Evolutionary conservation across 1,140 invertebrate genomes (phyloP).

Genomic region (Neelides sp.): DNA sequence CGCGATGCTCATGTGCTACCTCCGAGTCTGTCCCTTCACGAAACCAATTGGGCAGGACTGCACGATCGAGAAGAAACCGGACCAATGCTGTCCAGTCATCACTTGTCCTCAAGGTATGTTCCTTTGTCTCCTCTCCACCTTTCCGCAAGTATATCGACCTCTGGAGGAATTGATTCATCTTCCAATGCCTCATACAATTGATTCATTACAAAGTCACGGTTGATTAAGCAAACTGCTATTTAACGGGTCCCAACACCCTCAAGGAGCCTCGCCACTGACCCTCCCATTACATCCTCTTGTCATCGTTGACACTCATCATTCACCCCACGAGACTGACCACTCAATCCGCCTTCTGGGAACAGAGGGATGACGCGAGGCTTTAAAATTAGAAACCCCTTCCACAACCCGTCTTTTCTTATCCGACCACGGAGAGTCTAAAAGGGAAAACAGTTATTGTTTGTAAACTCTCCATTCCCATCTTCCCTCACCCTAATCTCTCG

Average conservation of each 20-base stretch:
- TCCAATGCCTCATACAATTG: conserved; percentile 11
- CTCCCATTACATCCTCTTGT: no score
- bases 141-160: conserved; percentile 18
- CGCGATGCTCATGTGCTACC: conserved; percentile 86
- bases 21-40: conserved; percentile 82
- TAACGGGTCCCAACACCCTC: conserved; percentile 22
- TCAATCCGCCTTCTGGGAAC: no score
- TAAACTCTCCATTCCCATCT: no score
- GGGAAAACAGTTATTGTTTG: no score
- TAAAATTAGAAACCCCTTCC: no score
- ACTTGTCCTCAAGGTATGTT: conserved; percentile 75
- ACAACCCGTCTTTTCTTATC: no score
- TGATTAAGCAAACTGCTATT: conserved; percentile 13
- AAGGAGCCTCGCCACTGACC: no score
- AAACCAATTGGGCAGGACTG: conserved; percentile 85
- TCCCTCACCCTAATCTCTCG: no score
- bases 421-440: no score
- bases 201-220: conserved; percentile 21
- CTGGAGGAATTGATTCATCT: conserved; percentile 16
- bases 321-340: no score
- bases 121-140: background rate
- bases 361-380: no score
- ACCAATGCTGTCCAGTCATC: conserved; percentile 84
- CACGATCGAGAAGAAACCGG: conserved; percentile 70
- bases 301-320: no score